phyloP scores from a whole-genome alignment of 2,888 invertebrate species.

The Drosophila neotestacea region DNA sequence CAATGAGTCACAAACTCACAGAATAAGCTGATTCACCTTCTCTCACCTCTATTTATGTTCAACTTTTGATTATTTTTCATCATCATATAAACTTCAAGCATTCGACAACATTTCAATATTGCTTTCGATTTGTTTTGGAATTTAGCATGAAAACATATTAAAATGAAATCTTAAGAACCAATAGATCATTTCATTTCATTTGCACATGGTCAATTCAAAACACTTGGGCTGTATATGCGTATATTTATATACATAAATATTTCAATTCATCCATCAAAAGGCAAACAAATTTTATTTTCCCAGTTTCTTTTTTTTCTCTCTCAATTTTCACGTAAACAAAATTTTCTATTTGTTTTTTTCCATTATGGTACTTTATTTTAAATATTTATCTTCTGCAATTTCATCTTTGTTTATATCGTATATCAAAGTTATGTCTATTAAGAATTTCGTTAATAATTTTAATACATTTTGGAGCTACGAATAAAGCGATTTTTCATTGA shows the following conservation, averaged over 20 bases:
- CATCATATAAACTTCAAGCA: neutral
- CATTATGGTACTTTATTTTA: conserved; percentile 1
- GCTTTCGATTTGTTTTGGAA: conserved; percentile 5
- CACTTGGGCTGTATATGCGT: conserved; percentile 1
- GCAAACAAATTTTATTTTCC: conserved; percentile 22
- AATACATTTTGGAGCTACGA: neutral
- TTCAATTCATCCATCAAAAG: conserved; percentile 32
- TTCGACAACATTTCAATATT: conserved; percentile 8
- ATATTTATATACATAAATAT: conserved; percentile 39
- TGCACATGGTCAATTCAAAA: conserved; percentile 3
- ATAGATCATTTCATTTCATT: conserved; percentile 12
- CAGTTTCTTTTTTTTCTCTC: conserved; percentile 1
- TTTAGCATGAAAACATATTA: conserved; percentile 12
- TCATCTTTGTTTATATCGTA: conserved; percentile 39
- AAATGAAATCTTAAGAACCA: conserved; percentile 1
- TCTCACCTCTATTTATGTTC: neutral
- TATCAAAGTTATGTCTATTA: conserved; percentile 25
- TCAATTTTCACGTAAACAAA: conserved; percentile 41
- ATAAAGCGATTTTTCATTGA: neutral
- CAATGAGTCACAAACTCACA: too few species aligned
- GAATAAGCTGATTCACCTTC: neutral
- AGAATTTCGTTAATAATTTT: neutral
- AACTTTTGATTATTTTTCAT: neutral
- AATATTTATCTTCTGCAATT: neutral
- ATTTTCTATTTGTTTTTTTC: conserved; percentile 14